Percentiles rank a stretch among this genome's conserved stretches.
Evolutionary conservation across 2,113 vertebrate species (phyloP).

Genomic region (Colius striatus): DNA sequence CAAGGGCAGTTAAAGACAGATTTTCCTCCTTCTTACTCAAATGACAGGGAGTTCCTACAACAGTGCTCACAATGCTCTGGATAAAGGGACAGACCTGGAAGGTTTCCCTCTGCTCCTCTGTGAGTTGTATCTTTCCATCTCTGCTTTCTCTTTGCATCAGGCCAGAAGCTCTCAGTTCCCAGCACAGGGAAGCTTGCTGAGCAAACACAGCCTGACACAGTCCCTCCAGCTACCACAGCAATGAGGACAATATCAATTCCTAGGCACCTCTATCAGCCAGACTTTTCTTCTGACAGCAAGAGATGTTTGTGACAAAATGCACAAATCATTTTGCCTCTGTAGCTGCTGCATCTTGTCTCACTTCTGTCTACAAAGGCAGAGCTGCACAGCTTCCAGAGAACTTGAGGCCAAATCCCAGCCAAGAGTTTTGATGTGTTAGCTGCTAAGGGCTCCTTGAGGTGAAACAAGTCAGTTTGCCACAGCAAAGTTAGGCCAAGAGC

Average conservation of each 20-base stretch:
- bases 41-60: not conserved
- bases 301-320: not conserved
- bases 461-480: not conserved
- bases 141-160: slow-evolving; percentile 1
- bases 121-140: not conserved
- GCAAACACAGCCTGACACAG: not conserved
- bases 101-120: not conserved
- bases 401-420: not conserved
- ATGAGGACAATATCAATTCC: not conserved
- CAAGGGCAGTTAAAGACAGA: not conserved
- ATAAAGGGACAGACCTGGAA: not conserved
- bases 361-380: not conserved
- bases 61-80: not conserved
- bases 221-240: not conserved
- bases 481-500: not conserved
- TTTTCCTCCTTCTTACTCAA: not conserved
- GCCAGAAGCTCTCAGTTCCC: not conserved
- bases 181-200: not conserved
- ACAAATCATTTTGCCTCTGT: not conserved
- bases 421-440: not conserved
- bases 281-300: not conserved
- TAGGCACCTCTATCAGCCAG: not conserved
- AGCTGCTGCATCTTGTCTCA: not conserved
- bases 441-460: not conserved
- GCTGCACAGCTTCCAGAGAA: not conserved